Conservation (phyloP, 2,113 vertebrate species). For the Elachura formosa region DNA sequence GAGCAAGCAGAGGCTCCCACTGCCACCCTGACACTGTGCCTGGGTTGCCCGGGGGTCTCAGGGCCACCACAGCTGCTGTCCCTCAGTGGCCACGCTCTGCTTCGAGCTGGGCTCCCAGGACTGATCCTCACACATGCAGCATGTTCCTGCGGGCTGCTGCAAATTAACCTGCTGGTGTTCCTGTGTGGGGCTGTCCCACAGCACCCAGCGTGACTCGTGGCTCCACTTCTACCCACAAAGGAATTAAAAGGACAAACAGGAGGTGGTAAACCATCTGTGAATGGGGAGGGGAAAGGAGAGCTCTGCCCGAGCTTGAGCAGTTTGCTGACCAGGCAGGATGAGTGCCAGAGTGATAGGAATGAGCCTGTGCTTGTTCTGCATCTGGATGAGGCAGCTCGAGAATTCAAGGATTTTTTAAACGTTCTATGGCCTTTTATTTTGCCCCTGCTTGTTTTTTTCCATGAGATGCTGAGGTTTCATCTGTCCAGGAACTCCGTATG, state of each 20-base stretch:
- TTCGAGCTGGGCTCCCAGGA: background rate
- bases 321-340: background rate
- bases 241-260: background rate
- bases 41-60: background rate
- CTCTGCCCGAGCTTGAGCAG: background rate
- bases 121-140: fast-evolving
- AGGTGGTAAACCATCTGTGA: background rate
- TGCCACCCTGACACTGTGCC: fast-evolving
- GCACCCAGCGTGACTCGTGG: background rate
- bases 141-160: fast-evolving
- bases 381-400: background rate
- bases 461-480: background rate
- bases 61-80: fast-evolving
- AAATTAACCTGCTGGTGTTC: background rate
- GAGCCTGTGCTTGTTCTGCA: background rate
- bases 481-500: background rate
- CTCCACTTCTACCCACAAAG: background rate
- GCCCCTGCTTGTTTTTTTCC: background rate
- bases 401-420: background rate
- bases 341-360: background rate
- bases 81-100: fast-evolving
- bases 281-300: background rate
- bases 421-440: background rate
- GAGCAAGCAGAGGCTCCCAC: background rate
- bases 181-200: background rate